Conservation (phyloP, 2,113 vertebrate species). For the Notothenia rossii region DNA sequence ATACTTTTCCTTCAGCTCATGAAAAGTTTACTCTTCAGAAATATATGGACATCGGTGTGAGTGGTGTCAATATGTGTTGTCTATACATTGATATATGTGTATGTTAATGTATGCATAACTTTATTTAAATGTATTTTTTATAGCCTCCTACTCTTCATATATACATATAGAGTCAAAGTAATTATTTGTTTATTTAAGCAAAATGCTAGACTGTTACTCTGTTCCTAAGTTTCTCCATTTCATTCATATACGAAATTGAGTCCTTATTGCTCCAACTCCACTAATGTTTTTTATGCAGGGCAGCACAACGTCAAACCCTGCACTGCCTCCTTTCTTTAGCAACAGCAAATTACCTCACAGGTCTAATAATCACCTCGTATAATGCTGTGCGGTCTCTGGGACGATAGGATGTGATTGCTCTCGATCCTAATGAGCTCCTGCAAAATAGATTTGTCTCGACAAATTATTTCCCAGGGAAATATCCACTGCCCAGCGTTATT, state of each 20-base stretch:
- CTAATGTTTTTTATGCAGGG: not conserved
- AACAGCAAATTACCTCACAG: conserved; percentile 35
- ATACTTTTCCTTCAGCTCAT: too few relatives aligned
- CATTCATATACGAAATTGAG: not conserved
- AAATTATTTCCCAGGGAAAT: conserved; percentile 78
- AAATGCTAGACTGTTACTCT: too few relatives aligned
- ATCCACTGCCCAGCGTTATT: conserved; percentile 36
- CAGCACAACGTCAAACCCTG: conserved; percentile 1
- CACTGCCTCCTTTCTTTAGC: conserved; percentile 5
- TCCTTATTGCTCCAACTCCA: not conserved
- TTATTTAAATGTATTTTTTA: not conserved
- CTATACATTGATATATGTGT: not conserved
- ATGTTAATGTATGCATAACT: not conserved
- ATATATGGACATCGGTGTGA: not conserved
- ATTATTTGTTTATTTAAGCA: too few relatives aligned
- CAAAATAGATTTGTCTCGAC: conserved; percentile 71
- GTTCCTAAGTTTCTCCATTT: not conserved
- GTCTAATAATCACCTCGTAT: conserved; percentile 58
- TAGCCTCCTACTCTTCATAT: not conserved
- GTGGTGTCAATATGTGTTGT: not conserved
- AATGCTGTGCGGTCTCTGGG: conserved; percentile 55
- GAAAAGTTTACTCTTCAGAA: too few relatives aligned
- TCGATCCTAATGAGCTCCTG: conserved; percentile 70
- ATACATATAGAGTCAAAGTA: not conserved
- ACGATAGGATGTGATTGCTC: conserved; percentile 64